These are phyloP conservation scores for Bradypodion ventrale DNA, from an alignment of 2,797 vertebrate species.

Conservation along the genomic window DNA sequence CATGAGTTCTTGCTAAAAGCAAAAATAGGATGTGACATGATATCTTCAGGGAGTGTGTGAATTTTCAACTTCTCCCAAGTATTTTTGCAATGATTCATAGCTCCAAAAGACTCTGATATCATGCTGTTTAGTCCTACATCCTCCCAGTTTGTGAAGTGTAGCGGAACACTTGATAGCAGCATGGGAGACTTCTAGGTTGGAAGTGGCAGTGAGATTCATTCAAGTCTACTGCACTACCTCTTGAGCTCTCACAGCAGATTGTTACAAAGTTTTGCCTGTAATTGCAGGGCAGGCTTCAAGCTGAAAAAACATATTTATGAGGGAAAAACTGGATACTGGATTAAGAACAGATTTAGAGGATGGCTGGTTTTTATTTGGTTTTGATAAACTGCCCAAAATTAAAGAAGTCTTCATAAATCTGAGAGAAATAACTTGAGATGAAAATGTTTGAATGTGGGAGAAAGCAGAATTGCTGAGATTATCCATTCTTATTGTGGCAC, in stretches of 20 bases:
- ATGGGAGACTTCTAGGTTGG: slow-evolving; percentile 11
- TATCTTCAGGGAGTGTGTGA: not conserved
- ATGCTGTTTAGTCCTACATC: slow-evolving; percentile 20
- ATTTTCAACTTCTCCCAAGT: slow-evolving; percentile 33
- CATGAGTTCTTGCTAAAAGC: slow-evolving; percentile 14
- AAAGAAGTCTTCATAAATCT: not conserved
- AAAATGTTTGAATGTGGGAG: not conserved
- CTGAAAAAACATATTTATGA: not conserved
- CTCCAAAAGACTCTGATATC: slow-evolving; percentile 2
- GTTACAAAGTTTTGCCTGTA: slow-evolving; percentile 11
- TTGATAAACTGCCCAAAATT: not conserved
- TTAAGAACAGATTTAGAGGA: not conserved
- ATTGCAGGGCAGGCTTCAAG: not conserved
- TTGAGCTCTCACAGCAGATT: slow-evolving; percentile 5
- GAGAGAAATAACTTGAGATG: not conserved
- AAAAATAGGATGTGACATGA: slow-evolving; percentile 15
- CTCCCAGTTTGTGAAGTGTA: slow-evolving; percentile 12
- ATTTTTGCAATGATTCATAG: slow-evolving; percentile 31
- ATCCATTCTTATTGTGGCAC: not conserved
- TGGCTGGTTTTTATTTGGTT: not conserved
- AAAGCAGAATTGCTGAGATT: not conserved
- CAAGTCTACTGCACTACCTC: slow-evolving; percentile 2
- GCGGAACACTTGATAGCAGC: slow-evolving; percentile 19
- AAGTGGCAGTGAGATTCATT: rapidly evolving
- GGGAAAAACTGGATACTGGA: not conserved